phyloP scores from a whole-genome alignment of 2,888 invertebrate species.

The Agrilus cyanescens region DNA sequence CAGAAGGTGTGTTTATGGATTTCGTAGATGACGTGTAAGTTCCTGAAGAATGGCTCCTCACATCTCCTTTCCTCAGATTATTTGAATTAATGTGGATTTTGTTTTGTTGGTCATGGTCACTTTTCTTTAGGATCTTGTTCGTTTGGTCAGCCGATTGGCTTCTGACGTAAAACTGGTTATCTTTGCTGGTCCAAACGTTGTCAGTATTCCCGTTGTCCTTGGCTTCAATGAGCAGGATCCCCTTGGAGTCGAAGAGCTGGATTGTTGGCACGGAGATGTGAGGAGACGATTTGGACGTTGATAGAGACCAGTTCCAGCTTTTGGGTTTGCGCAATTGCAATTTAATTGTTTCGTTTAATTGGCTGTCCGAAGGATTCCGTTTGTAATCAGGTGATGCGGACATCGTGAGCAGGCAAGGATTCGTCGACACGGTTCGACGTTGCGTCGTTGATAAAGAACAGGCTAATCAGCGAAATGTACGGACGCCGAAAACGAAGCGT shows the following conservation, averaged over 20 bases:
- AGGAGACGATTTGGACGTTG: conserved; percentile 50
- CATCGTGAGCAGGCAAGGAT: not conserved
- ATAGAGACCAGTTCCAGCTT: conserved; percentile 51
- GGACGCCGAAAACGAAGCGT: too few relatives aligned
- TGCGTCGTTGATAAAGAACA: not conserved
- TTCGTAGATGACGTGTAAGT: too few relatives aligned
- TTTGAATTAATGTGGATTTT: conserved; percentile 1
- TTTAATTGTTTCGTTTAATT: conserved; percentile 41
- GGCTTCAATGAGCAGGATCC: conserved; percentile 48
- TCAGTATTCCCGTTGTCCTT: conserved; percentile 42
- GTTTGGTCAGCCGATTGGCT: conserved; percentile 1
- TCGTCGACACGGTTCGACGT: not conserved
- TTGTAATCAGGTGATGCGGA: conserved; percentile 6
- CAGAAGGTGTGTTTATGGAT: too few relatives aligned
- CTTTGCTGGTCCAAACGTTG: conserved; percentile 27
- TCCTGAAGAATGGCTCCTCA: too few relatives aligned
- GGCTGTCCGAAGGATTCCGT: conserved; percentile 1
- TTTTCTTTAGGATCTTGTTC: conserved; percentile 3
- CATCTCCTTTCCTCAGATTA: conserved; percentile 7
- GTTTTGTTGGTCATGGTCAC: conserved; percentile 4
- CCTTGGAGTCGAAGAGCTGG: conserved; percentile 51
- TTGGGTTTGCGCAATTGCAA: conserved; percentile 49
- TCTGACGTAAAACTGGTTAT: not conserved
- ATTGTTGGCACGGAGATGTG: conserved; percentile 47
- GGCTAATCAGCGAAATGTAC: too few relatives aligned